Evolutionary conservation across 2,888 invertebrate genomes (phyloP), one percentile per base, ranked within the genome.

Genomic region (Aphrophora alni): DNA sequence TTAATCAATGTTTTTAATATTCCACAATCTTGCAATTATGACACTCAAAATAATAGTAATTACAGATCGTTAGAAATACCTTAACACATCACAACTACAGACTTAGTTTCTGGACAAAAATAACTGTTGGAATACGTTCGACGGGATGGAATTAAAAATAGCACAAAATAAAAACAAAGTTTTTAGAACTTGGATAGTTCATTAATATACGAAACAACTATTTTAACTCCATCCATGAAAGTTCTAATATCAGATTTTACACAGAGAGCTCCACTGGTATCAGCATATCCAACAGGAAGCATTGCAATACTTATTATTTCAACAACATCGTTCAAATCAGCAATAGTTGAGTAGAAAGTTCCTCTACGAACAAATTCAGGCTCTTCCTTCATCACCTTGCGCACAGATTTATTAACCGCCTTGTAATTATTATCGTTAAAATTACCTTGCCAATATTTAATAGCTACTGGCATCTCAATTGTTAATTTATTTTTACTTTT

Each of bases 151-250:
- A n/a, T n/a, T n/a, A n/a, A n/a, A n/a, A n/a, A n/a, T n/a, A n/a
- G n/a, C n/a, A n/a, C n/a, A n/a, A n/a, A n/a, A n/a, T n/a, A n/a
- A n/a, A n/a, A n/a, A n/a, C n/a, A n/a, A n/a, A n/a, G n/a, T n/a
- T n/a, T n/a, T n/a, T 21, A 71, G 21, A 25, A 26, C 25, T 38
- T 77, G 7, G 77, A 71, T n/a, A 78, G 73, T 27, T 78, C 78
- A 1, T 73, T 25, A 21, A 78, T 25, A 72, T 72, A 78, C 3
- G 78, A 25, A 14, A 26, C 78, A 7, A 78, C 73, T 10, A 78
- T 73, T 73, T 78, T 78, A 21, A 73, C 51, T 8, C 78, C 78
- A 21, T 78, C 78, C 78, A 78, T 78, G 59, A 78, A 78, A n/a
- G 78, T 78, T 72, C 73, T 72, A 0, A 78, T 72, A 33, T 78